These are phyloP conservation scores for Rosalia funebris DNA, from an alignment of 2,888 invertebrate species.

Conservation along the genomic window DNA sequence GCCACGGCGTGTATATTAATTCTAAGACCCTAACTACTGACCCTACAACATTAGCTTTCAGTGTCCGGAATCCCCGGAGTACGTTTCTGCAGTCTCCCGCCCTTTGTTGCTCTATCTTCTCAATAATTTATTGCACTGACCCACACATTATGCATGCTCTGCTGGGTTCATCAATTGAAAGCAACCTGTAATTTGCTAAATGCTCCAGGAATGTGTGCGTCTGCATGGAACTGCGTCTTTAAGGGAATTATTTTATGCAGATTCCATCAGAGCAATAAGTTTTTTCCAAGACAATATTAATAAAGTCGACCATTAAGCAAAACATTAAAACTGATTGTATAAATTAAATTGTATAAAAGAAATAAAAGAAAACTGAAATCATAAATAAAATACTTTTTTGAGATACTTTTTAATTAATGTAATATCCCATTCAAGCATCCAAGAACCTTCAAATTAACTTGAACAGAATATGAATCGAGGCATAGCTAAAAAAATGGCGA, in stretches of 20 bases:
- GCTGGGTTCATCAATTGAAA: conserved; percentile 47
- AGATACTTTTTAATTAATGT: too few species aligned
- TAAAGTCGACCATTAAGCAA: too few species aligned
- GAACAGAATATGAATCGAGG: too few species aligned
- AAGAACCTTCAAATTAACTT: too few species aligned
- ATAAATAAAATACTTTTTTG: too few species aligned
- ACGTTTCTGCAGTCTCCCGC: conserved; percentile 43
- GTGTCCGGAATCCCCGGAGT: conserved; percentile 47
- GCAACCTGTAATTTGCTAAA: conserved; percentile 26
- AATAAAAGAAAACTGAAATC: too few species aligned
- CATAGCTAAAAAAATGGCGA: too few species aligned
- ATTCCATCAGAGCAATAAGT: too few species aligned
- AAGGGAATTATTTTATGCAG: not conserved
- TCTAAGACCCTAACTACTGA: conserved; percentile 57
- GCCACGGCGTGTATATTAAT: conserved; percentile 56
- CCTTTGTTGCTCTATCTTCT: conserved; percentile 45
- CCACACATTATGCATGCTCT: conserved; percentile 45
- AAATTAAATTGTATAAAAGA: too few species aligned
- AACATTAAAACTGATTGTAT: too few species aligned
- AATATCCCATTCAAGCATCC: too few species aligned
- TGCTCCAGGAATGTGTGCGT: conserved; percentile 10
- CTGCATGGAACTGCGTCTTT: not conserved
- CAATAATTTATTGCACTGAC: conserved; percentile 48
- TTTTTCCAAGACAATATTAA: too few species aligned
- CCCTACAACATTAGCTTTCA: conserved; percentile 53